phyloP scores from a whole-genome alignment of 2,888 invertebrate genomes.

The Caradrina kadenii region DNA sequence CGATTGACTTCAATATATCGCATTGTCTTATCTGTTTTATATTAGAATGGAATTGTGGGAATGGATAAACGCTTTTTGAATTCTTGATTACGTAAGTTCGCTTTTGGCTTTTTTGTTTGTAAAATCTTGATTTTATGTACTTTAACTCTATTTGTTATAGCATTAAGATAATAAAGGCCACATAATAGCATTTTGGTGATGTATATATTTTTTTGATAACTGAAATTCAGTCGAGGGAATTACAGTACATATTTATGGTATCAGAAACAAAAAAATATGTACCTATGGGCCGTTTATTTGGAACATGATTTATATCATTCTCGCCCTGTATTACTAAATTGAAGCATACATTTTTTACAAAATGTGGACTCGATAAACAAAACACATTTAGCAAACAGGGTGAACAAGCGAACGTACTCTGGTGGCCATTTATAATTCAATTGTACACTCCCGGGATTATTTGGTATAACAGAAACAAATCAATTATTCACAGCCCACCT shows the following conservation, averaged over 20 bases:
- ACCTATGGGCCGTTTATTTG: background rate
- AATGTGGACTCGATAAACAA: conserved; percentile 56
- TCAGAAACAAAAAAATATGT: no score
- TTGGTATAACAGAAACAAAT: conserved; percentile 68
- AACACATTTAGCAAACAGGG: conserved; percentile 60
- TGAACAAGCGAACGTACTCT: conserved; percentile 55
- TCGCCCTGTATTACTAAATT: conserved; percentile 18
- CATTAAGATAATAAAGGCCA: no score
- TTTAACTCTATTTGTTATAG: no score
- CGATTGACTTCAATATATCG: conserved; percentile 61
- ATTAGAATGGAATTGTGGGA: conserved; percentile 55
- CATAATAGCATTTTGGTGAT: no score
- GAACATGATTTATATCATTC: conserved; percentile 20
- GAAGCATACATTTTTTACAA: conserved; percentile 44
- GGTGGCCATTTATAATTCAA: conserved; percentile 70
- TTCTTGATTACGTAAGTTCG: conserved; percentile 47
- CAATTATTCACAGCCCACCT: conserved; percentile 70
- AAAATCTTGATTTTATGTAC: background rate
- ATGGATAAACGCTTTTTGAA: conserved; percentile 46
- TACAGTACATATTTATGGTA: background rate
- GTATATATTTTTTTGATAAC: no score
- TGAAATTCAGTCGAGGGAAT: no score
- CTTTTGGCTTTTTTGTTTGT: background rate
- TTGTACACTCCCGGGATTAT: conserved; percentile 68
- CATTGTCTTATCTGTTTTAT: conserved; percentile 62